Conservation (phyloP, 2,888 invertebrate genomes). For the Scaptomyza flava region DNA sequence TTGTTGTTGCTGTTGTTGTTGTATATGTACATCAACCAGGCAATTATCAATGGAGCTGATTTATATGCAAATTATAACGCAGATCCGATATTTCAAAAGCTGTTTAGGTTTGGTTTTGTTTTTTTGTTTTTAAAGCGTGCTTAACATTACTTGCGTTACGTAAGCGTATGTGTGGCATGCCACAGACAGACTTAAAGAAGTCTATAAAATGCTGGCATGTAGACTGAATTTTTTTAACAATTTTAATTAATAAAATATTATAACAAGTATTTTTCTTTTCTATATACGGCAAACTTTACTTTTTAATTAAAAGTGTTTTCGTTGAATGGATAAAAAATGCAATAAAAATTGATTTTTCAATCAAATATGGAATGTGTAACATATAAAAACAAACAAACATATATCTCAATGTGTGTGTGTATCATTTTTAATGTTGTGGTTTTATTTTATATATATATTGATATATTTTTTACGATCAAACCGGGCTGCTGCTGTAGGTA, state of each 20-base stretch:
- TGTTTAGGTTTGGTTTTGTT: slow-evolving; percentile 4
- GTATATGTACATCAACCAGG: slow-evolving; percentile 9
- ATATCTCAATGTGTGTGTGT: slow-evolving; percentile 7
- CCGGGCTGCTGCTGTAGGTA: slow-evolving; percentile 21
- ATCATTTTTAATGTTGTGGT: slow-evolving; percentile 8
- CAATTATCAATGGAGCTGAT: slow-evolving; percentile 23
- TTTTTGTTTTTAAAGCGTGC: background rate
- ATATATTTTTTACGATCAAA: background rate
- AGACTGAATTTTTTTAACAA: too few relatives aligned
- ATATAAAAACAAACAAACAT: background rate
- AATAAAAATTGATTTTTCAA: slow-evolving; percentile 24
- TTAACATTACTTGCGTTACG: background rate
- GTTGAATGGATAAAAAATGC: slow-evolving; percentile 10
- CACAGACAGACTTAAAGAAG: background rate
- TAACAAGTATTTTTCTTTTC: background rate
- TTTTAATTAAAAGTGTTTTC: background rate
- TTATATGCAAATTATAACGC: slow-evolving; percentile 34
- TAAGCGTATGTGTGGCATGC: slow-evolving; percentile 1
- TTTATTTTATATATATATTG: background rate
- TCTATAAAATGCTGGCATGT: background rate
- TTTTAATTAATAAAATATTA: too few relatives aligned
- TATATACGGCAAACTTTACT: background rate
- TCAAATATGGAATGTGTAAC: slow-evolving; percentile 1
- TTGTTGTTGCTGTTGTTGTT: background rate
- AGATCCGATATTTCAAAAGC: slow-evolving; percentile 32